Evolutionary conservation across 2,797 vertebrate genomes (phyloP), one percentile per base, ranked within the genome.

Genomic region (Microhierax caerulescens): DNA sequence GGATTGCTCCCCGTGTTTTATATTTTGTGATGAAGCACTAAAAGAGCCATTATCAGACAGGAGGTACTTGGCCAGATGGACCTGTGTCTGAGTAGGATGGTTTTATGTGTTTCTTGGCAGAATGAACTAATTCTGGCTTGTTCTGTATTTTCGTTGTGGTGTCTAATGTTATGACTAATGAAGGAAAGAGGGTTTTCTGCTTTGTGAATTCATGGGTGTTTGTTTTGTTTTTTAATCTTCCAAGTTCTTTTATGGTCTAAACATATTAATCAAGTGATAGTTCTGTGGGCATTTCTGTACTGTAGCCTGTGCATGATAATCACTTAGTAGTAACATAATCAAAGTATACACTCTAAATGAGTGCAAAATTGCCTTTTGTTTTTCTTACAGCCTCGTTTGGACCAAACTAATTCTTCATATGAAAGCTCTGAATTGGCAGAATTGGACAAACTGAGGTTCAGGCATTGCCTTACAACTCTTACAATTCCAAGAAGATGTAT

Each of bases 401-500:
- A 99, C 97, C 98, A 98, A 98, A 97, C 84, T 48, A 98, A 96
- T 81, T 94, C 97, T 96, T 97, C 93, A 6, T 97, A 74, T 36
- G 98, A 98, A 53, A 97, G 78, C 93, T 88, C 98, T 15, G 98
- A 98, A 67, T 92, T 98, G 96, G 97, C 98, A 47, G 98, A 98
- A 64, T 98, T 98, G 93, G 98, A 98, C 93, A 98, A 98, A 25
- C 96, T 98, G 93, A 98, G 98, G 88, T 98, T 98, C 92, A 98
- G 98, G 96, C 99, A 99, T 97, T 99, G 98, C 95, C 98, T 99
- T 96, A 99, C 99, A 39, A 98, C 98, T 51, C 98, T 99, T 72
- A 98, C 98, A 15, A 98, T 99, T 95, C 99, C 98, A 39, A 98
- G 98, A 88, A 98, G 98, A 50, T 99, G 99, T 95, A 98, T 98